phyloP scores from a whole-genome alignment of 2,113 vertebrate genomes.

The Mormyrus lacerda region DNA sequence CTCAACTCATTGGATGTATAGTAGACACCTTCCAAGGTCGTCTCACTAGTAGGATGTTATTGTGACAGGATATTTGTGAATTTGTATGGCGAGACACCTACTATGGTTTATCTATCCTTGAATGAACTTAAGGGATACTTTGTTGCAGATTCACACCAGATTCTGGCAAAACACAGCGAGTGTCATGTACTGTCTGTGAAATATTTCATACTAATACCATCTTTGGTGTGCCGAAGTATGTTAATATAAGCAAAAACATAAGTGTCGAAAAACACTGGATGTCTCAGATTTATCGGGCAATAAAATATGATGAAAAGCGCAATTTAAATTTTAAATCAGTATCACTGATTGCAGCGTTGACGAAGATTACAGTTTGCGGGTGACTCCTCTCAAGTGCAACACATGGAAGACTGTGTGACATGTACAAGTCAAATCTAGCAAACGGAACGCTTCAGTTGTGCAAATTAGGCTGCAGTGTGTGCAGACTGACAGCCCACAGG shows the following conservation, averaged over 20 bases:
- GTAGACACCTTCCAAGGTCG: neutral
- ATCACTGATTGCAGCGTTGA: neutral
- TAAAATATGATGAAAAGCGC: neutral
- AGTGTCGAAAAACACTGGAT: neutral
- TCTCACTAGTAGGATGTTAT: neutral
- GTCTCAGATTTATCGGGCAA: neutral
- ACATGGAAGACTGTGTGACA: neutral
- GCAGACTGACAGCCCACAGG: neutral
- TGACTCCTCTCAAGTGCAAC: neutral
- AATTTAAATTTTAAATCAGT: neutral
- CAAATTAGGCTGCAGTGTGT: conserved; percentile 12
- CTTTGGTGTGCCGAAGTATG: neutral
- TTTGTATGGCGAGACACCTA: neutral
- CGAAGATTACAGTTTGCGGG: neutral
- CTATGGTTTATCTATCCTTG: neutral
- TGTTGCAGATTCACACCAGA: neutral
- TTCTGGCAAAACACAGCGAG: neutral
- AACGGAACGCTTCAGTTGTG: neutral
- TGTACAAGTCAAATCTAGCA: neutral
- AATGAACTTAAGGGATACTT: neutral
- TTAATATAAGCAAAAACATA: neutral
- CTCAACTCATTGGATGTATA: neutral
- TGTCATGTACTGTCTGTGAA: neutral
- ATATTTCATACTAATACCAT: neutral
- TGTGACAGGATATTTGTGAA: neutral